Base-by-base conservation (phyloP, 2,113 vertebrate genomes). In the Atlantisia rogersi region DNA sequence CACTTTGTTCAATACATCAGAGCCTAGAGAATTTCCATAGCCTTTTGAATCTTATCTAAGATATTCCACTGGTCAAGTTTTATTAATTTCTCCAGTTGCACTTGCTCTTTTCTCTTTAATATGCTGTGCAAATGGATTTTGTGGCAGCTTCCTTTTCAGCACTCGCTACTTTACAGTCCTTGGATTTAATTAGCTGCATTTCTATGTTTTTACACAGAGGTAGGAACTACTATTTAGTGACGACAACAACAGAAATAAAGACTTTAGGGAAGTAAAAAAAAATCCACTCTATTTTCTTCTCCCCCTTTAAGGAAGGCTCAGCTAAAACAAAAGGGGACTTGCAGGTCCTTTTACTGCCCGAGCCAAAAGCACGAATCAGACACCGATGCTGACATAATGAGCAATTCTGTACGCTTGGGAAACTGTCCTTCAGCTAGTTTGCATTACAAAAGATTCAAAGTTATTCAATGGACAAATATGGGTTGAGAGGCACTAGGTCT, bases 81-180 rank as follows among this genome's bases (percentile, higher is more conserved):
- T 75, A 77, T 91, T 95, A 73, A 74, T 93, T 95, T 92, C 46
- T 85, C 19, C 69, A 46, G 21, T 91, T 94, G 65, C 76, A 74
- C 32, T 82, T 82, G 58, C 68, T 85, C 52, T 68, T 92, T 89
- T 87, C 59, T 68, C 93, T 96, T 96, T 81, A 86, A 50, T 39
- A 75, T 24, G 17, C 53, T 68, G 15, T 16, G 9, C 55, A 81
- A 82, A 93, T 55, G 26, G 80, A 86, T 88, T 90, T 83, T 86
- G 58, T 53, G 46, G 21, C 79, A 73, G 40, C 19, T 94, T 90
- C 76, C 75, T 89, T 93, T 97, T 78, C 52, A 78, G 50, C 35
- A 64, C 10, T 42, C 29, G 83, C 28, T 95, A 60, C 82, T 92
- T 95, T 65, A 40, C 48, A 69, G 8, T 56, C 21, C 18, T 71